Conservation (phyloP, 2,888 invertebrate species). For the Leucophenga maculata region DNA sequence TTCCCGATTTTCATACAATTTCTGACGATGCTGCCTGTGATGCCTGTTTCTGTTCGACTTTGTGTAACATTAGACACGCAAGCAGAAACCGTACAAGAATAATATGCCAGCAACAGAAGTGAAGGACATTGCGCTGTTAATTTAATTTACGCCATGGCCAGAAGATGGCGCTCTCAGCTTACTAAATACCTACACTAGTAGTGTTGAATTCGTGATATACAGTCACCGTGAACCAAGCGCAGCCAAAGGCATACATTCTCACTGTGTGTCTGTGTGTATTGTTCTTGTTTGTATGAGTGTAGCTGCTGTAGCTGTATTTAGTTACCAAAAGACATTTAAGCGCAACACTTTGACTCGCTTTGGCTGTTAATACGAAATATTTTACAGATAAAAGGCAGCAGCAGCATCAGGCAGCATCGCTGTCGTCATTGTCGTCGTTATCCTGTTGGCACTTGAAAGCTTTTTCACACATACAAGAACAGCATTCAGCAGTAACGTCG, state of each 20-base stretch:
- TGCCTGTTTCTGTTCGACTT: conserved; percentile 14
- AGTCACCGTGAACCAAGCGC: conserved; percentile 43
- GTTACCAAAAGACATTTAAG: conserved; percentile 51
- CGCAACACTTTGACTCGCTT: conserved; percentile 28
- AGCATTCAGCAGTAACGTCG: conserved; percentile 27
- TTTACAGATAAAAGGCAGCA: conserved; percentile 10
- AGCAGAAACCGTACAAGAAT: conserved; percentile 10
- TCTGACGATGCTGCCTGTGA: too few relatives aligned
- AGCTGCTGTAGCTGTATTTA: conserved; percentile 29
- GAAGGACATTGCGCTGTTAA: conserved; percentile 56
- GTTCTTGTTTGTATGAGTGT: conserved; percentile 16
- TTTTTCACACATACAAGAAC: conserved; percentile 48
- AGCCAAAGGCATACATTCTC: neutral
- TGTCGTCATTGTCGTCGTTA: conserved; percentile 33
- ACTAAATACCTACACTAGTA: neutral
- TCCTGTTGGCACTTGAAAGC: conserved; percentile 62
- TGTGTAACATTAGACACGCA: neutral
- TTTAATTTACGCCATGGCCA: conserved; percentile 67
- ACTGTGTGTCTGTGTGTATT: conserved; percentile 36
- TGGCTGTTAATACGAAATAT: conserved; percentile 25
- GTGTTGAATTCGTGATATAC: conserved; percentile 52
- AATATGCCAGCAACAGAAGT: conserved; percentile 32
- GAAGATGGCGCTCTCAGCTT: conserved; percentile 64
- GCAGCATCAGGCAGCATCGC: conserved; percentile 42
- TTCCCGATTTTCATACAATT: too few relatives aligned